Conservation (phyloP, 2,113 vertebrate species). For the Periophthalmus modestus region DNA sequence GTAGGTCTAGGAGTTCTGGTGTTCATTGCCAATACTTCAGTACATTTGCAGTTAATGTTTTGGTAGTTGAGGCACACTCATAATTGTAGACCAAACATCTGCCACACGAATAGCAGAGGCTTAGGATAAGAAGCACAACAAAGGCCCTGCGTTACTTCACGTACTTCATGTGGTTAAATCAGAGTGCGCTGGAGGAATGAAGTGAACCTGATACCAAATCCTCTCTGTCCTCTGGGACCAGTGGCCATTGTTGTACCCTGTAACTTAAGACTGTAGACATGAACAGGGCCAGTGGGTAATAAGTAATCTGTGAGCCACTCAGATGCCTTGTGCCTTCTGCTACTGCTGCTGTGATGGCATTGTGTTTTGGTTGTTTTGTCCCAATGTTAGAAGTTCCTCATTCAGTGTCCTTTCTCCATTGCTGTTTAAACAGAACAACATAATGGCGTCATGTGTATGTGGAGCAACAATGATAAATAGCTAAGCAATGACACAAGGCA, state of each 20-base stretch:
- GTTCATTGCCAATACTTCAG: neutral
- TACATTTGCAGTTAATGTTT: neutral
- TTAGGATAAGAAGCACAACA: constrained; percentile 45
- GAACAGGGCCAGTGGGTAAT: constrained; percentile 66
- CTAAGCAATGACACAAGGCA: neutral
- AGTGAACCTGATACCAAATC: constrained; percentile 65
- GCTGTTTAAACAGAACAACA: neutral
- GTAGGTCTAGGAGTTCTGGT: neutral
- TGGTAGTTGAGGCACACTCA: constrained; percentile 28
- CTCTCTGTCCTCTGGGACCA: constrained; percentile 38
- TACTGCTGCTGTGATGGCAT: constrained; percentile 37
- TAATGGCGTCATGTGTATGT: neutral
- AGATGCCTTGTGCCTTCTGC: constrained; percentile 61
- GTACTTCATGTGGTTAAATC: constrained; percentile 65
- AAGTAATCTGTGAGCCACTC: constrained; percentile 62
- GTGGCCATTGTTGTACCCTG: constrained; percentile 63
- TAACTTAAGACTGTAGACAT: constrained; percentile 66
- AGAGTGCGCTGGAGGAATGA: constrained; percentile 40
- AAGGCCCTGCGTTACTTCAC: constrained; percentile 47
- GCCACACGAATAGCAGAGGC: constrained; percentile 49
- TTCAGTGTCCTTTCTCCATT: constrained; percentile 30
- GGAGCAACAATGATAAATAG: constrained; percentile 13
- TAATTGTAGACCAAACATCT: constrained; percentile 62
- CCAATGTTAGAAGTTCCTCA: constrained; percentile 25
- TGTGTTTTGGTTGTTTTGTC: constrained; percentile 40